Percentiles rank a stretch among this genome's conserved stretches.
Conservation (phyloP, 2,113 vertebrate species). For the Tetrax tetrax region DNA sequence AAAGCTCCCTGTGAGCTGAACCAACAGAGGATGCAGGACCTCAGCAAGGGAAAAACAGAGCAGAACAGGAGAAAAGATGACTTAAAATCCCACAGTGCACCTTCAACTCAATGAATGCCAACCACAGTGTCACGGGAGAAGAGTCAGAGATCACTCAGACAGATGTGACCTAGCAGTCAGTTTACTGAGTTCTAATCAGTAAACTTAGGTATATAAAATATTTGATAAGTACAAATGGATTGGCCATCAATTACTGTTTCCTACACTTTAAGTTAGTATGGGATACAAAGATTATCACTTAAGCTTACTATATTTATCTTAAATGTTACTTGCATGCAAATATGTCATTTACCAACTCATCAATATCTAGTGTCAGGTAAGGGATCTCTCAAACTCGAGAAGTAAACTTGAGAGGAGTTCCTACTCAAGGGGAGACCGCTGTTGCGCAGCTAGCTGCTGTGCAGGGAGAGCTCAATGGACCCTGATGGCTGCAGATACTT, state of each 20-base stretch:
- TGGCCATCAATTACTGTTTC: neutral
- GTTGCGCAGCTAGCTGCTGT: rapidly evolving
- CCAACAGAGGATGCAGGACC: neutral
- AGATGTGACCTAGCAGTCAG: neutral
- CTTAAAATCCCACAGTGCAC: neutral
- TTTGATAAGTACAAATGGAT: neutral
- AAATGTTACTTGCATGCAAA: neutral
- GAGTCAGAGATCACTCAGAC: neutral
- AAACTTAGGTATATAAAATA: neutral
- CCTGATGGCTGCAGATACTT: neutral
- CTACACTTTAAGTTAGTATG: neutral
- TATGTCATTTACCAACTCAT: neutral
- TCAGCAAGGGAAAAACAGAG: neutral
- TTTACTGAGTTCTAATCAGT: neutral
- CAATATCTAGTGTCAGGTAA: neutral
- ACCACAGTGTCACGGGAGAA: neutral
- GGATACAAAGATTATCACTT: neutral
- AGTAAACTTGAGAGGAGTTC: too few relatives aligned
- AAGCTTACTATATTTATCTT: neutral
- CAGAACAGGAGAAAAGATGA: neutral
- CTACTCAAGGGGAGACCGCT: neutral
- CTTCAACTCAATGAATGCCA: neutral
- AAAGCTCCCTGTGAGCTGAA: neutral
- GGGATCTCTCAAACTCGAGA: neutral
- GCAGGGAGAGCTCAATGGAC: neutral